Percentiles rank a stretch among this genome's conserved stretches.
Evolutionary conservation across 2,797 vertebrate species (phyloP).

Genomic region (Sebastes paucispinis): DNA sequence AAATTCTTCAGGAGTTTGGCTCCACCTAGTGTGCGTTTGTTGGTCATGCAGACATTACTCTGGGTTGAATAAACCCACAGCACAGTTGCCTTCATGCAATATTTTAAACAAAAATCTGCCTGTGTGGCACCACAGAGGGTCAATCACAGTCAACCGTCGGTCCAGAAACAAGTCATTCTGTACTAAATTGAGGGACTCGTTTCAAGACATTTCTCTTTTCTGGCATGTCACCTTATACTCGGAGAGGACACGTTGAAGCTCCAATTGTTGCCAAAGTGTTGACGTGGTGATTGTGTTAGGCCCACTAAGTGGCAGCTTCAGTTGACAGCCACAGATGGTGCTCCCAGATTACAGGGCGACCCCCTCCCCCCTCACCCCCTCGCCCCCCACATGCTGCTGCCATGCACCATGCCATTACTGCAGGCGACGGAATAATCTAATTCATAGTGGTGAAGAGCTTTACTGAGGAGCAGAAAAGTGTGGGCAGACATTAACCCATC

Average conservation of each 20-base stretch:
- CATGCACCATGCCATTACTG: slow-evolving; percentile 53
- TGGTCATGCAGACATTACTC: neutral
- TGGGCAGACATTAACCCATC: slow-evolving; percentile 25
- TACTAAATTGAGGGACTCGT: neutral
- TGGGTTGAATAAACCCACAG: neutral
- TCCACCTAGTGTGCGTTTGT: slow-evolving; percentile 46
- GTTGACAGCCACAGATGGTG: slow-evolving; percentile 79
- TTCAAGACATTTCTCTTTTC: neutral
- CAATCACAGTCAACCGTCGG: neutral
- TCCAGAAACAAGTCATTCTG: neutral
- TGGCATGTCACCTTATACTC: slow-evolving; percentile 9
- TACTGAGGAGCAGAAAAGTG: slow-evolving; percentile 25
- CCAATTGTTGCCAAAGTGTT: slow-evolving; percentile 46
- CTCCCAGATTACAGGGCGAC: slow-evolving; percentile 60
- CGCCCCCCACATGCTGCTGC: slow-evolving; percentile 15
- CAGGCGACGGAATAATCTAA: slow-evolving; percentile 44
- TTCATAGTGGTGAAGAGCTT: slow-evolving; percentile 13
- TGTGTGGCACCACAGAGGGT: neutral
- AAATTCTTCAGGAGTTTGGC: slow-evolving; percentile 27
- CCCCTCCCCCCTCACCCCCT: neutral
- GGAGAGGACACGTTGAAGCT: slow-evolving; percentile 15
- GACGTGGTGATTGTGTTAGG: slow-evolving; percentile 60
- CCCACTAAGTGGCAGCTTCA: slow-evolving; percentile 71
- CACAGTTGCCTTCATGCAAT: neutral
- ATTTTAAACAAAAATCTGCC: neutral